Conservation (phyloP, 2,888 invertebrate genomes). For the Xestia rhomboidea region DNA sequence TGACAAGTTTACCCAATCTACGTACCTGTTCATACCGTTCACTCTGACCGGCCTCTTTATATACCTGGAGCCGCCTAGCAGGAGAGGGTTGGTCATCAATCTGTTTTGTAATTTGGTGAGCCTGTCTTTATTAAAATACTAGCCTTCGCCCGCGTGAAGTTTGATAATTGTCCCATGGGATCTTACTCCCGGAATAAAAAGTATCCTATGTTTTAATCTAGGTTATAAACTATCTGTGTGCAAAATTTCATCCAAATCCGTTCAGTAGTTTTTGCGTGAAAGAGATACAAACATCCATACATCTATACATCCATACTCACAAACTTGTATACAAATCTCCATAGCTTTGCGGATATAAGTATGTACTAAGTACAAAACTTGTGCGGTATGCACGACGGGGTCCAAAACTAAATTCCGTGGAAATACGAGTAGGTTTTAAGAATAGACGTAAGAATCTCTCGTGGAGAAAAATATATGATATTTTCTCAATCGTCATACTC, state of each 20-base stretch:
- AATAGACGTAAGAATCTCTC: constrained; percentile 34
- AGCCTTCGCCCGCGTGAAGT: too few relatives aligned
- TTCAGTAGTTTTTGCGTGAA: too few relatives aligned
- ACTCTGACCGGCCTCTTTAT: constrained; percentile 82
- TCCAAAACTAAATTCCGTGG: constrained; percentile 31
- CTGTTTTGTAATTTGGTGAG: constrained; percentile 87
- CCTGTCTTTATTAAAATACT: too few relatives aligned
- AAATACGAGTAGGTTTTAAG: constrained; percentile 29
- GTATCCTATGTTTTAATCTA: too few relatives aligned
- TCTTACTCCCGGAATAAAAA: too few relatives aligned
- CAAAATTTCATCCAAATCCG: too few relatives aligned
- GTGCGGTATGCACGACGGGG: background rate
- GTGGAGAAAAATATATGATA: constrained; percentile 48
- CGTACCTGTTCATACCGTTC: constrained; percentile 80
- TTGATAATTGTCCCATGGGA: too few relatives aligned
- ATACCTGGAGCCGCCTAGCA: constrained; percentile 84
- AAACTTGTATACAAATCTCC: background rate
- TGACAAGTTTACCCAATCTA: constrained; percentile 76
- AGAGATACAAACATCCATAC: too few relatives aligned
- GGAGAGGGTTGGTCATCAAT: constrained; percentile 85
- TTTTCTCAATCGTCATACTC: constrained; percentile 32
- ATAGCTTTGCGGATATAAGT: background rate
- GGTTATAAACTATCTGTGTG: too few relatives aligned
- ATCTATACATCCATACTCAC: too few relatives aligned
- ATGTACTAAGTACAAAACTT: background rate